Conservation (phyloP, 2,113 vertebrate species). For the Ammospiza caudacuta region DNA sequence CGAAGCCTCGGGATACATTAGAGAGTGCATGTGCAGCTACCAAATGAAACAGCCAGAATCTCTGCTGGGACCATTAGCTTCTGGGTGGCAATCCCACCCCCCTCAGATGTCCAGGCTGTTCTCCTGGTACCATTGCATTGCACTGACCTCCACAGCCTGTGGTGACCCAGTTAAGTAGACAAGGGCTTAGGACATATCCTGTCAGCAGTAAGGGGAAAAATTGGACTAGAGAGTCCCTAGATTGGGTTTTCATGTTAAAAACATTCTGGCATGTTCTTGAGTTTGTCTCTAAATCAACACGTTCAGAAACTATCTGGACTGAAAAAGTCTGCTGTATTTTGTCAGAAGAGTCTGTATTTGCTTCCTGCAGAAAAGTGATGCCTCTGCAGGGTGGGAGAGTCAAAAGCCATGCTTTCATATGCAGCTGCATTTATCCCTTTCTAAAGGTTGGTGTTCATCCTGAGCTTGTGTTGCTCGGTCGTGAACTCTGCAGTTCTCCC, state of each 20-base stretch:
- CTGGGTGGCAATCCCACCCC: not conserved
- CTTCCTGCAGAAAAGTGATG: not conserved
- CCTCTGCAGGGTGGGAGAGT: not conserved
- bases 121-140: not conserved
- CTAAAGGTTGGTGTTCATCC: not conserved
- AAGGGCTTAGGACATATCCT: not conserved
- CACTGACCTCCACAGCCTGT: not conserved
- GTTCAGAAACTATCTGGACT: not conserved
- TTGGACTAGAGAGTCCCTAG: not conserved
- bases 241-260: not conserved
- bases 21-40: not conserved
- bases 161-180: not conserved
- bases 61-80: not conserved
- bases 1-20: not conserved
- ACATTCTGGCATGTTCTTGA: not conserved
- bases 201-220: not conserved
- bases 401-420: not conserved
- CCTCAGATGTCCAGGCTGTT: not conserved
- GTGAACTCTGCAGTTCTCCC: not conserved
- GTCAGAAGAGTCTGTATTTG: not conserved
- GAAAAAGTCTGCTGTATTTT: not conserved
- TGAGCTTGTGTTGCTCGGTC: accelerated
- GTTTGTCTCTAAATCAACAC: not conserved
- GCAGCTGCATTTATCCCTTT: not conserved
- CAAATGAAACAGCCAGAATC: not conserved